Percentiles rank a stretch among this genome's conserved stretches.
phyloP scores from a whole-genome alignment of 2,888 invertebrate species.

The Cephus rjabovi region DNA sequence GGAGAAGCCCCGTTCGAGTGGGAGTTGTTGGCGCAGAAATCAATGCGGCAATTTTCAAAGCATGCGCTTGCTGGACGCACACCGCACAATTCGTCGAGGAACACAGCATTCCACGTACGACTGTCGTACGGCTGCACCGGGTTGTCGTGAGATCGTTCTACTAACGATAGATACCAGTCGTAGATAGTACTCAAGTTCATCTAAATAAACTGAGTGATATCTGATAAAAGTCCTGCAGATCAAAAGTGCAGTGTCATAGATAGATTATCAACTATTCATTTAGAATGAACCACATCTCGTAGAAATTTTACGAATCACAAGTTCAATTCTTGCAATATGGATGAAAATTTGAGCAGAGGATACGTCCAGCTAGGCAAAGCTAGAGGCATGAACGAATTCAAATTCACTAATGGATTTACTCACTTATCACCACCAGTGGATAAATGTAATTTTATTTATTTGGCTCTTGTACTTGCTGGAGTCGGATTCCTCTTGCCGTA shows the following conservation, averaged over 20 bases:
- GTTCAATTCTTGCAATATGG: slow-evolving; percentile 65
- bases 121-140: neutral
- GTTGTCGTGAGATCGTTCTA: neutral
- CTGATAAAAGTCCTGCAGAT: neutral
- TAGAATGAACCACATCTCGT: neutral
- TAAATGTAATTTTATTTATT: slow-evolving; percentile 78
- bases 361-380: slow-evolving; percentile 73
- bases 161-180: neutral
- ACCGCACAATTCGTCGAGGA: neutral
- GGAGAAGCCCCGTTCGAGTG: slow-evolving; percentile 3
- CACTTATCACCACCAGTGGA: slow-evolving; percentile 78
- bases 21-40: slow-evolving; percentile 63
- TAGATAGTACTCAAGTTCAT: neutral
- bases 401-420: slow-evolving; percentile 68
- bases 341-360: slow-evolving; percentile 75
- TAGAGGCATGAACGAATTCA: slow-evolving; percentile 70
- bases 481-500: slow-evolving; percentile 92
- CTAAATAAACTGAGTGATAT: neutral
- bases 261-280: neutral
- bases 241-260: neutral
- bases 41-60: slow-evolving; percentile 63
- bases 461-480: slow-evolving; percentile 85
- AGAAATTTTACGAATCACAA: neutral
- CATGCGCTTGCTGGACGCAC: slow-evolving; percentile 51
- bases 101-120: neutral